A percentile compares a stretch with the other conserved stretches of the same genome.
These are phyloP conservation scores for Tigriopus californicus DNA, from an alignment of 2,888 invertebrate species.

Conservation along the genomic window DNA sequence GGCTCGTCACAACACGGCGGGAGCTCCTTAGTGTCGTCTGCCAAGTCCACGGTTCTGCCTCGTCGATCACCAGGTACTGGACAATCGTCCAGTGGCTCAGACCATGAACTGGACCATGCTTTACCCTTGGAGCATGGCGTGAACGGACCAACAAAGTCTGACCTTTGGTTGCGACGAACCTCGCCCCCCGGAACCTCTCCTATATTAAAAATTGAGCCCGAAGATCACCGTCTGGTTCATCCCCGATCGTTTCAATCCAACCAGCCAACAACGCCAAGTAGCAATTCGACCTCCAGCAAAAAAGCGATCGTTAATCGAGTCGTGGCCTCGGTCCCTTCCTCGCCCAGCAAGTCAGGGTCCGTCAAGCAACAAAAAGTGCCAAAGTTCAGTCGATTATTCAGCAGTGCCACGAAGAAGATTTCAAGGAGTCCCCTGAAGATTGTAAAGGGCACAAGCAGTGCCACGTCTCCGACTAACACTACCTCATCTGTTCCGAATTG, in stretches of 20 bases:
- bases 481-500: no score
- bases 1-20: no score
- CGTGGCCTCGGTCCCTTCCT: not conserved
- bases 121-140: not conserved
- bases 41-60: not conserved
- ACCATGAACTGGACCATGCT: not conserved
- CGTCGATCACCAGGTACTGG: not conserved
- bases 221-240: not conserved
- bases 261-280: not conserved
- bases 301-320: not conserved
- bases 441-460: not conserved
- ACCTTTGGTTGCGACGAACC: not conserved
- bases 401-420: not conserved
- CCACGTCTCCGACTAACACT: no score
- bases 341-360: not conserved
- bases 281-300: no score
- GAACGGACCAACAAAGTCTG: not conserved
- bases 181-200: not conserved
- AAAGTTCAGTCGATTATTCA: conserved; percentile 7
- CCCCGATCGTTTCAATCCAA: not conserved
- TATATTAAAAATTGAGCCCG: no score
- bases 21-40: not conserved
- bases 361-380: not conserved
- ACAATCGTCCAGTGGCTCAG: not conserved
- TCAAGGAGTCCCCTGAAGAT: not conserved